Base-by-base conservation (phyloP, 1,140 invertebrate species). In the Andrena cerasifolii region DNA sequence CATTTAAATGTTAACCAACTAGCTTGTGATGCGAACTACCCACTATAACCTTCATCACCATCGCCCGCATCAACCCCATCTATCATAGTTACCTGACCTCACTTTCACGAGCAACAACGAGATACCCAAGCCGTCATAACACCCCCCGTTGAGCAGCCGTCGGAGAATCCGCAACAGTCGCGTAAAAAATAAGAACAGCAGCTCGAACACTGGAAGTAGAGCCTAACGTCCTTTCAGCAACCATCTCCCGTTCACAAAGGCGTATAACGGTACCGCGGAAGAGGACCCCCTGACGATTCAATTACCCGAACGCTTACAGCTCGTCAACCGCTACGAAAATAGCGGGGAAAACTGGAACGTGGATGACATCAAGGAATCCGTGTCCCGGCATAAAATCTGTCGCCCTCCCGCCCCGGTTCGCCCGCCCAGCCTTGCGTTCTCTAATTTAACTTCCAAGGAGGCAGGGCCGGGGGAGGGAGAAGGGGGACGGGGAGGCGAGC, bases 361-460 rank as follows among this genome's bases (percentile, higher is more conserved):
- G 5, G 59, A 63, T 45, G 73, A 58, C 58, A 58, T 47, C 43
- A 56, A 68, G 43, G 24, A 58, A 76, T 76, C 43, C 73, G 73
- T 76, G 73, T 76, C 73, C 53, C 73, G 53, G 73, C 73, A 76
- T 76, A 76, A 76, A 76, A 76, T 33, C 54, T 28, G 45, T 6
- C 16, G 3, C 31, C 36, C 51, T 12, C 73, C 3, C 21, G 1
- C 28, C 6, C 36, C n/a, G 24, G 1, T 40, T 14, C 56, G 33
- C 49, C 59, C 33, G 4, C 28, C 26, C 68, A 18, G 36, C 36
- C 47, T 54, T 16, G 14, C 67, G 45, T 58, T 78, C 28, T 78
- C 76, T 78, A 73, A 73, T 78, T 73, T 73, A 74, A 78, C 45
- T 74, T 77, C 33, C 12, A 26, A 58, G 28, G 43, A 59, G 45